Conservation (phyloP, 2,113 vertebrate genomes). For the Lethenteron reissneri region DNA sequence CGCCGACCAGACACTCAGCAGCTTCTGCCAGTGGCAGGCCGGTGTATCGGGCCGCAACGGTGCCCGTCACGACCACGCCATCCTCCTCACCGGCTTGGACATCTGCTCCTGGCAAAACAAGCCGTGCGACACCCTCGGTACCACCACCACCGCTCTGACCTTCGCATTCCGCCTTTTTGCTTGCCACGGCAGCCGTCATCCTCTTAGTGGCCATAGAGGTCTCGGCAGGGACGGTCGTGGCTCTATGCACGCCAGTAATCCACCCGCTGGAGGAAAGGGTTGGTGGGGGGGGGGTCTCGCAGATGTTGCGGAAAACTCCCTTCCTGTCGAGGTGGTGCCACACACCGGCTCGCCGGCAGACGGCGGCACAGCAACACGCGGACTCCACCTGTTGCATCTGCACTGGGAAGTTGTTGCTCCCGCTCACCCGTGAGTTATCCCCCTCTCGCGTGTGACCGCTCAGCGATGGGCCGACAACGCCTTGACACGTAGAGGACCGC, state of each 20-base stretch:
- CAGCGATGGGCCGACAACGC: no score
- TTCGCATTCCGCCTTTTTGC: background rate
- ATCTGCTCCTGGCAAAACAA: slow-evolving; percentile 99
- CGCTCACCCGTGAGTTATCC: no score
- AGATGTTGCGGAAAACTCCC: no score
- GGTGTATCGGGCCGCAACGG: slow-evolving; percentile 61
- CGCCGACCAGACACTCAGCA: slow-evolving; percentile 83
- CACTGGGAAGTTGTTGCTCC: no score
- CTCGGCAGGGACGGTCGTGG: background rate
- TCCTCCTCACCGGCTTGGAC: slow-evolving; percentile 78
- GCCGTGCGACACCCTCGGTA: slow-evolving; percentile 89
- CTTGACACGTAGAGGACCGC: no score
- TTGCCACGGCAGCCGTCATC: background rate
- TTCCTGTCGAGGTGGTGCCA: no score
- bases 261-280: no score
- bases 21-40: slow-evolving; percentile 95
- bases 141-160: slow-evolving; percentile 6
- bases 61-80: slow-evolving; percentile 74
- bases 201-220: background rate
- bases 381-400: no score
- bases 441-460: no score
- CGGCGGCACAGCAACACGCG: no score
- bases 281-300: no score
- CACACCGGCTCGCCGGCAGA: no score
- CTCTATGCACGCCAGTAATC: background rate